Evolutionary conservation across 2,797 vertebrate genomes (phyloP).

Genomic region (Zenarchopterus dispar): DNA sequence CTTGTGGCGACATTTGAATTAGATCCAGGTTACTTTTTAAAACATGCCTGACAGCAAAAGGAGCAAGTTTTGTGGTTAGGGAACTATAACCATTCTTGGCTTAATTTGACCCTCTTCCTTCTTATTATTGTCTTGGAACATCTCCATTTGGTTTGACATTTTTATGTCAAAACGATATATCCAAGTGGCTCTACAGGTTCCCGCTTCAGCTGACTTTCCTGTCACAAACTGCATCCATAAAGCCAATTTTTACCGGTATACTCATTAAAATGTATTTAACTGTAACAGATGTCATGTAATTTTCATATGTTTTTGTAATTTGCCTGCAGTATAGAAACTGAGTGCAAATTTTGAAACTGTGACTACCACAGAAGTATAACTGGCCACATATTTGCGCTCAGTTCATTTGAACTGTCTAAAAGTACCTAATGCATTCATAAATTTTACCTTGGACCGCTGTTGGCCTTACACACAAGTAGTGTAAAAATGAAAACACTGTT

Average conservation of each 20-base stretch:
- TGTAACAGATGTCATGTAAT: constrained; percentile 42
- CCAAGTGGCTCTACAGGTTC: constrained; percentile 52
- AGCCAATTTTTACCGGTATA: constrained; percentile 27
- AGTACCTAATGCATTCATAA: constrained; percentile 65
- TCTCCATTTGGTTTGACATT: constrained; percentile 47
- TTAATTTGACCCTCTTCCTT: too few species aligned
- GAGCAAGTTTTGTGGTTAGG: constrained; percentile 22
- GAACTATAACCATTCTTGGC: too few species aligned
- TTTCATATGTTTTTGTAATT: constrained; percentile 49
- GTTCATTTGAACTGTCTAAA: constrained; percentile 50
- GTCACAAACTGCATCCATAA: constrained; percentile 34
- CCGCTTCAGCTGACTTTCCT: constrained; percentile 59
- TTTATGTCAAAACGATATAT: constrained; percentile 48
- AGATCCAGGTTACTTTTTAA: constrained; percentile 30
- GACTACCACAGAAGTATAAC: constrained; percentile 37
- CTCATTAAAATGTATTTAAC: constrained; percentile 44
- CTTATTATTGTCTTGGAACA: constrained; percentile 59
- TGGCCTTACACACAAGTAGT: constrained; percentile 47
- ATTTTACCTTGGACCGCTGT: constrained; percentile 51
- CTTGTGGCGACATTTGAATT: too few species aligned
- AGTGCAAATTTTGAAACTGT: constrained; percentile 39
- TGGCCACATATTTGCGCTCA: constrained; percentile 44
- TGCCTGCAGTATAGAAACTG: constrained; percentile 34
- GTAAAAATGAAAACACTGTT: constrained; percentile 69
- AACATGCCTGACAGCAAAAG: constrained; percentile 59